Conservation (phyloP, 1,140 invertebrate genomes). For the Tetragnatha versicolor region DNA sequence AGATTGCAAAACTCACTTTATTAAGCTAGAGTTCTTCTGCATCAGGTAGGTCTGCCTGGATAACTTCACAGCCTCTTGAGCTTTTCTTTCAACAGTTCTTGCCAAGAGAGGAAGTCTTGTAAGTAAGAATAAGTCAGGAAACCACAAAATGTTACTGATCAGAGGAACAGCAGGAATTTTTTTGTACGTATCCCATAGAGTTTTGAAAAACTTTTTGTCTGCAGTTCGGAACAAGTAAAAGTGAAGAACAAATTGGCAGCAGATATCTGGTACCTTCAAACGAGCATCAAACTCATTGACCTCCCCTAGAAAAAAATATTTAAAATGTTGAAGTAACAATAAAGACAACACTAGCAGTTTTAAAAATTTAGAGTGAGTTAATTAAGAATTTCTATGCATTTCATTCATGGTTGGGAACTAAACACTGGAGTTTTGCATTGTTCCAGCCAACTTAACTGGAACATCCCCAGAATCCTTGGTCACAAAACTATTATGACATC, state of each 20-base stretch:
- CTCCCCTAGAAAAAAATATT: conserved; percentile 62
- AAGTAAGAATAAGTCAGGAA: conserved; percentile 77
- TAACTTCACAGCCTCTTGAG: conserved; percentile 67
- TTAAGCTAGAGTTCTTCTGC: conserved; percentile 69
- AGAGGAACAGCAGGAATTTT: conserved; percentile 79
- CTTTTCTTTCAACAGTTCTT: conserved; percentile 72
- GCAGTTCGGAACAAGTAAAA: conserved; percentile 77
- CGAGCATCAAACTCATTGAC: conserved; percentile 65
- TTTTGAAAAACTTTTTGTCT: conserved; percentile 80
- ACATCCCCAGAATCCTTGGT: no score
- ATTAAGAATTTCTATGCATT: no score
- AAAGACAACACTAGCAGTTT: background rate
- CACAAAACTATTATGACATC: no score
- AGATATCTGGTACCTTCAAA: conserved; percentile 75
- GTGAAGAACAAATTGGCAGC: conserved; percentile 75
- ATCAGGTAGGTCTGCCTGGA: conserved; percentile 70
- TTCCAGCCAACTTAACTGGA: no score
- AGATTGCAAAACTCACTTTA: conserved; percentile 62
- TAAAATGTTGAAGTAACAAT: background rate
- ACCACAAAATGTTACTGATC: conserved; percentile 79
- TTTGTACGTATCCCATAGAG: conserved; percentile 76
- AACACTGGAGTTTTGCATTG: no score
- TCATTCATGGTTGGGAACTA: no score
- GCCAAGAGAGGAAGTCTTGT: conserved; percentile 70
- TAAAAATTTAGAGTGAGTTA: background rate